Evolutionary conservation across 2,888 invertebrate genomes (phyloP), one percentile per base, ranked within the genome.

Genomic region (Epistrophe grossulariae): DNA sequence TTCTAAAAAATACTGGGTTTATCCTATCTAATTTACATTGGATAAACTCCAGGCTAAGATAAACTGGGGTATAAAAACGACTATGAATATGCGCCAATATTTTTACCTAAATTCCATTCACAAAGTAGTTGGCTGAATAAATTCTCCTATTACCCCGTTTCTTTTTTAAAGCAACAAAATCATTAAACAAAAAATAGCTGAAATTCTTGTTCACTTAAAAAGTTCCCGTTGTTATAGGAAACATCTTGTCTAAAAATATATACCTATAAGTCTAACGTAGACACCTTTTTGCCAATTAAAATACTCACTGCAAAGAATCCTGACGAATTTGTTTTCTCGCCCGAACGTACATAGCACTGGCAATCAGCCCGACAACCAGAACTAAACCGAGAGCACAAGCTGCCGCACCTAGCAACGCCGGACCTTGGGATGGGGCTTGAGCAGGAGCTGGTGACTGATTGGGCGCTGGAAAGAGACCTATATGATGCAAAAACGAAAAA

Each of bases 381-480:
- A 92, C 92, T 84, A 92, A 88, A 11, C 92, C 97, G 73, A 96
- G 95, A 0, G 97, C 97, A 92, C 97, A 97, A 48, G 96, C 97
- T 0, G 97, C 96, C 0, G 97, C 97, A 5, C 97, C 96, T 90
- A 97, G 96, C 82, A 97, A 93, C 2, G 96, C 95, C 0, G 95
- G 95, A 28, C 95, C 95, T 17, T 96, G 94, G 38, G 94, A 94
- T 9, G 92, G 92, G 5, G 95, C 96, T 6, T 96, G 95, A 57
- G 96, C 95, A 71, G 96, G 92, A 8, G 92, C 95, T 0, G 92
- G 96, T 94, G 96, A 96, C 89, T 96, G 96, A 91, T 96, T 97
- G 90, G 95, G 95, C 68, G 95, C 94, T 52, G 95, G 94, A 87
- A 94, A 91, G 57, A 93, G 89, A 89, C 92, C 92, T 93, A 89